Conservation (phyloP, 2,888 invertebrate genomes). For the Entomobrya multifasciata region DNA sequence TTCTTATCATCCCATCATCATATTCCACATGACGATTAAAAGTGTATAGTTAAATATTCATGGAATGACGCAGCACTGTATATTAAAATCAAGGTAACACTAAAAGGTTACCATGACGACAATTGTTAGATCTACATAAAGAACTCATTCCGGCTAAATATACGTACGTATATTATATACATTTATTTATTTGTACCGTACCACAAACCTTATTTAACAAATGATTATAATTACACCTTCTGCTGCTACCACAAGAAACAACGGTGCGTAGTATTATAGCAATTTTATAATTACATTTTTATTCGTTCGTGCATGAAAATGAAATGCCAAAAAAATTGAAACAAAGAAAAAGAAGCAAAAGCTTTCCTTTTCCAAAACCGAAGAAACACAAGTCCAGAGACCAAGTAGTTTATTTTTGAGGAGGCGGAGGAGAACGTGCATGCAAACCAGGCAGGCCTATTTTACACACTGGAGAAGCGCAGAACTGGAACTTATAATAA, state of each 20-base stretch:
- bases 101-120: background rate
- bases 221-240: slow-evolving; percentile 12
- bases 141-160: too few species aligned
- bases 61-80: slow-evolving; percentile 10
- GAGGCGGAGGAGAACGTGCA: slow-evolving; percentile 15
- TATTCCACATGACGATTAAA: too few species aligned
- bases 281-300: slow-evolving; percentile 43
- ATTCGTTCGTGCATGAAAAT: slow-evolving; percentile 38
- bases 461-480: slow-evolving; percentile 4
- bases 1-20: slow-evolving; percentile 8
- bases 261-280: background rate
- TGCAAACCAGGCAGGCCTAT: slow-evolving; percentile 10
- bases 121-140: background rate
- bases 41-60: background rate
- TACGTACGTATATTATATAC: too few species aligned
- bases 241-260: background rate
- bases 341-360: background rate
- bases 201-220: background rate
- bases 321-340: slow-evolving; percentile 16
- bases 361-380: background rate
- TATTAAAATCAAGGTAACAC: background rate
- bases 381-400: background rate
- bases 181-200: background rate
- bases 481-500: background rate
- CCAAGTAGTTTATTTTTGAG: background rate